These are phyloP conservation scores for Euthynnus affinis DNA, from an alignment of 2,797 vertebrate species.

Conservation along the genomic window DNA sequence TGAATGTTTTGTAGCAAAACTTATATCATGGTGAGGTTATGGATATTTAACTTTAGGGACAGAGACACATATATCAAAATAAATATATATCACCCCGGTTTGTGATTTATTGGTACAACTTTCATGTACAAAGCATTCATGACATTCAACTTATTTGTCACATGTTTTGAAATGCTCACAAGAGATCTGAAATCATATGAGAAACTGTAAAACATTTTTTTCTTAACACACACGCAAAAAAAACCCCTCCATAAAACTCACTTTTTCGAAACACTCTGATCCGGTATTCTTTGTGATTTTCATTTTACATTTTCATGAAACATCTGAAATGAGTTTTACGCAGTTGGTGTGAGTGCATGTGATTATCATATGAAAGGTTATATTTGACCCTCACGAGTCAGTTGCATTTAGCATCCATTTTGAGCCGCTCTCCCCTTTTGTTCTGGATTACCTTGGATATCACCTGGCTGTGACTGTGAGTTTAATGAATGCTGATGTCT, in stretches of 20 bases:
- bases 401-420: conserved; percentile 79
- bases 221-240: background rate
- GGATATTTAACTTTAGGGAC: conserved; percentile 42
- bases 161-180: conserved; percentile 1
- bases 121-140: background rate
- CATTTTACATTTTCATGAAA: conserved; percentile 58
- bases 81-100: background rate
- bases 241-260: background rate
- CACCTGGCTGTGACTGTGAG: conserved; percentile 78
- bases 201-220: background rate
- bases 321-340: conserved; percentile 46
- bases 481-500: conserved; percentile 86
- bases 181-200: background rate
- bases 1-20: conserved; percentile 63
- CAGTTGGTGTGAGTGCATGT: conserved; percentile 53
- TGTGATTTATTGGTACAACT: background rate
- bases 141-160: conserved; percentile 11
- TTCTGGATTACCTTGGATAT: conserved; percentile 76
- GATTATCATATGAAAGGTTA: conserved; percentile 81
- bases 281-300: conserved; percentile 34
- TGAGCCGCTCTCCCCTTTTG: conserved; percentile 67
- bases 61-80: conserved; percentile 35
- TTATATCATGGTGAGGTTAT: conserved; percentile 24
- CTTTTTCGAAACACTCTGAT: conserved; percentile 28
- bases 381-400: conserved; percentile 80